These are phyloP conservation scores for Murina feae DNA, from an alignment of 2,113 vertebrate species.

Conservation along the genomic window DNA sequence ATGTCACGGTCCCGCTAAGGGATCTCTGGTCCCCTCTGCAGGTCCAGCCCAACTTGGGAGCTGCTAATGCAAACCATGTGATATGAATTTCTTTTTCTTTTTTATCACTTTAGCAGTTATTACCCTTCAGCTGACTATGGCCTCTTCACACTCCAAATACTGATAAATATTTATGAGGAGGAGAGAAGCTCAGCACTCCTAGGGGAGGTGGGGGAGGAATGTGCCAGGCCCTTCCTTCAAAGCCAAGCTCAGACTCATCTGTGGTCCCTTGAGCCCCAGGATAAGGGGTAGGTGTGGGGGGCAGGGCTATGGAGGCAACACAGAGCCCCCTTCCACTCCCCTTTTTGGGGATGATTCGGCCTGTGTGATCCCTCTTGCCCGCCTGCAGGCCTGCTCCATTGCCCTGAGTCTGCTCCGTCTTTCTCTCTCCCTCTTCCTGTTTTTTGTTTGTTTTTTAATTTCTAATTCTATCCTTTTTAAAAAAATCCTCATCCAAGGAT, in stretches of 20 bases:
- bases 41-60: background rate
- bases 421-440: background rate
- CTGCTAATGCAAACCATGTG: background rate
- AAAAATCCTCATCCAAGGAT: no score
- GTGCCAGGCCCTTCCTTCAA: background rate
- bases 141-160: constrained; percentile 59
- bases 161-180: constrained; percentile 65
- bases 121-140: constrained; percentile 27
- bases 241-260: background rate
- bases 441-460: background rate
- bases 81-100: constrained; percentile 7
- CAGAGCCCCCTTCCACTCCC: background rate
- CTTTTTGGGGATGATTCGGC: background rate
- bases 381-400: fast-evolving
- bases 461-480: background rate
- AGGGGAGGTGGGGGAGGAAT: background rate
- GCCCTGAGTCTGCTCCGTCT: background rate
- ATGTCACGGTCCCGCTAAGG: background rate
- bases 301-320: background rate
- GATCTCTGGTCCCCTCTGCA: background rate
- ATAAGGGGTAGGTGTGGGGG: background rate
- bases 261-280: background rate
- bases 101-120: constrained; percentile 23
- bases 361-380: fast-evolving
- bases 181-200: background rate